A percentile compares a stretch with the other conserved stretches of the same genome.
phyloP scores from a whole-genome alignment of 2,888 invertebrate species.

The Ophion slaviceki region DNA sequence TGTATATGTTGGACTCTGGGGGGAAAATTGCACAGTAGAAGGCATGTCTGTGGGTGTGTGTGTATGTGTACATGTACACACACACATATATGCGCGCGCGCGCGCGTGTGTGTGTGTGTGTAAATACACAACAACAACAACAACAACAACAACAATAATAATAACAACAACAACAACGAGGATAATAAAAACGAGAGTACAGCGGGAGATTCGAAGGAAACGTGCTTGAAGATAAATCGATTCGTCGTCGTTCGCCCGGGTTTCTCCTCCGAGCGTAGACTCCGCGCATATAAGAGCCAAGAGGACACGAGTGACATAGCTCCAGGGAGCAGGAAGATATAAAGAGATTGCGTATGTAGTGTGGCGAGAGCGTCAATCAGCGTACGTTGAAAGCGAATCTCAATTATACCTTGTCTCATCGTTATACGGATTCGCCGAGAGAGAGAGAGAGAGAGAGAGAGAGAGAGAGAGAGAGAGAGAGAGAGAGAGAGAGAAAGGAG shows the following conservation, averaged over 20 bases:
- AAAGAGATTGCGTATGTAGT: conserved; percentile 31
- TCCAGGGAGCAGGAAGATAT: conserved; percentile 18
- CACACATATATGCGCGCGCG: too few relatives aligned
- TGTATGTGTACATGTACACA: too few relatives aligned
- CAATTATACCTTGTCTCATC: conserved; percentile 67
- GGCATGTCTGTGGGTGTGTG: too few relatives aligned
- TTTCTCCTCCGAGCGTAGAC: conserved; percentile 50
- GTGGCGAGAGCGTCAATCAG: conserved; percentile 62
- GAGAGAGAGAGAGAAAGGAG: background rate
- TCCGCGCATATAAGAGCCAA: conserved; percentile 42
- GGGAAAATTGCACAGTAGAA: too few relatives aligned
- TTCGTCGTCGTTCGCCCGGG: conserved; percentile 61
- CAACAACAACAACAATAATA: too few relatives aligned
- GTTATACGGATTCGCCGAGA: conserved; percentile 55
- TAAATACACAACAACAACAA: too few relatives aligned
- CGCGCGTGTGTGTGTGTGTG: too few relatives aligned
- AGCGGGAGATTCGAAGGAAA: conserved; percentile 41
- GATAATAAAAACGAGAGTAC: conserved; percentile 21
- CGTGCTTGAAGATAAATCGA: conserved; percentile 62
- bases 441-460: conserved; percentile 20
- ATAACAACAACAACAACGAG: background rate
- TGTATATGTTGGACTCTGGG: too few relatives aligned
- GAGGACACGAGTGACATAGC: conserved; percentile 48
- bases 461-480: conserved; percentile 10
- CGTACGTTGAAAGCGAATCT: conserved; percentile 66